Evolutionary conservation across 2,888 invertebrate species (phyloP), one percentile per base, ranked within the genome.

Genomic region (Conops quadrifasciatus): DNA sequence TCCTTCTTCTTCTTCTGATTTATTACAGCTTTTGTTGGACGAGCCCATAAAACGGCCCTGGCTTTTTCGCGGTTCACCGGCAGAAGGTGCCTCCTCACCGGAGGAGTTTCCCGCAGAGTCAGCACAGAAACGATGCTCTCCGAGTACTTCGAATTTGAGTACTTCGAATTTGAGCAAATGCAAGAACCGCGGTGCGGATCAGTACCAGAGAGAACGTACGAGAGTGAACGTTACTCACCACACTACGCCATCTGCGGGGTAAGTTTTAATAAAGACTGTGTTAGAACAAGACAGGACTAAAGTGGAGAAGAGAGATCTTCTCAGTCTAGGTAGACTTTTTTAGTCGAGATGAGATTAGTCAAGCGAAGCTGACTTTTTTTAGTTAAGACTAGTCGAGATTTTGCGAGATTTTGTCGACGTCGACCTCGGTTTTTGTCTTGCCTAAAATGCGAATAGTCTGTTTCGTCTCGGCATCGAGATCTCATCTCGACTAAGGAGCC

Each of bases 11-110:
- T 86, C 86, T 4, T 84, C 86, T 45, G 84, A 83, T 77, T 72
- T 86, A n/a, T 76, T 86, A 0, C 86, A 85, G 70, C 74, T 85
- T 0, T 74, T 86, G 59, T 70, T 86, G 59, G 83, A 84, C 53
- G 85, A 86, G 73, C 86, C 86, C 26, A 85, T 86, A 26, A 86
- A 86, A 78, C 83, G 88, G 82, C 88, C 88, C 81, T 89, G 89
- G 87, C 81, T 83, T 73, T 81, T 86, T 83, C 79, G 79, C 19
- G 71, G 72, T 43, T 56, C 72, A 75, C 66, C 70, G 21, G 72
- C 74, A 16, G 73, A 72, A 21, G 76, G 77, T 26, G 77, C 77
- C 63, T 80, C 78, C 9, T 82, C 82, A 36, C 80, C 83, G n/a
- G 81, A 81, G 73, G 79, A 79, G 21, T 80, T 82, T 72, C 80